Percentiles rank a stretch among this genome's conserved stretches.
Conservation (phyloP, 2,797 vertebrate species). For the Lepus oiostolus region DNA sequence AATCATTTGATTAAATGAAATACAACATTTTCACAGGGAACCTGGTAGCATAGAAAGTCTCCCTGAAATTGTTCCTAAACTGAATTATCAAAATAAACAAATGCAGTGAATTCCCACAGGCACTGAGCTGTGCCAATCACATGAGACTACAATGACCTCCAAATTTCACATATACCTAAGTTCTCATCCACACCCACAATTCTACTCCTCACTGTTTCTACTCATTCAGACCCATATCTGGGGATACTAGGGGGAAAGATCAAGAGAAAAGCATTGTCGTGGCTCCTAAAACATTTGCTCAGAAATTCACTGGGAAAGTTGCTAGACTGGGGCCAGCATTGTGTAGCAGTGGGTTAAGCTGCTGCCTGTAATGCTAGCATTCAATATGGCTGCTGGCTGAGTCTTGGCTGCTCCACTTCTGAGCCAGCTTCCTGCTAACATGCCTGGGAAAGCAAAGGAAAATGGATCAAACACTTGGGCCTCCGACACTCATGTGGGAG, state of each 20-base stretch:
- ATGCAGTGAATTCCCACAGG: not conserved
- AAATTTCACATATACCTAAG: not conserved
- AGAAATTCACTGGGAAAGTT: not conserved
- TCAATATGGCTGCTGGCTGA: no score
- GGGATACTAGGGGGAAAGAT: not conserved
- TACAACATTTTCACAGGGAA: not conserved
- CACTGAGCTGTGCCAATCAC: not conserved
- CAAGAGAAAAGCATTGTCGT: not conserved
- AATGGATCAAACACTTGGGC: no score
- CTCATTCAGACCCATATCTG: not conserved
- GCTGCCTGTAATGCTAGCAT: no score
- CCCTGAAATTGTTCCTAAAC: not conserved
- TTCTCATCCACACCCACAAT: not conserved
- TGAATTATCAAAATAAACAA: constrained; percentile 10
- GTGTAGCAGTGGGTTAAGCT: no score
- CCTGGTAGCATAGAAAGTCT: not conserved
- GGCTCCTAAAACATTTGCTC: not conserved
- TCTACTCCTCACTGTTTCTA: not conserved
- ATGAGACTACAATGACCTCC: not conserved
- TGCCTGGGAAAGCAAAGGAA: no score
- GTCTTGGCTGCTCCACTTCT: no score
- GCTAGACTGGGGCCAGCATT: not conserved
- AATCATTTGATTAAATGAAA: not conserved
- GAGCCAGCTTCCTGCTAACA: no score
- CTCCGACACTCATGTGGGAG: no score